Conservation (phyloP, 2,888 invertebrate genomes). For the Epiblema foenella region DNA sequence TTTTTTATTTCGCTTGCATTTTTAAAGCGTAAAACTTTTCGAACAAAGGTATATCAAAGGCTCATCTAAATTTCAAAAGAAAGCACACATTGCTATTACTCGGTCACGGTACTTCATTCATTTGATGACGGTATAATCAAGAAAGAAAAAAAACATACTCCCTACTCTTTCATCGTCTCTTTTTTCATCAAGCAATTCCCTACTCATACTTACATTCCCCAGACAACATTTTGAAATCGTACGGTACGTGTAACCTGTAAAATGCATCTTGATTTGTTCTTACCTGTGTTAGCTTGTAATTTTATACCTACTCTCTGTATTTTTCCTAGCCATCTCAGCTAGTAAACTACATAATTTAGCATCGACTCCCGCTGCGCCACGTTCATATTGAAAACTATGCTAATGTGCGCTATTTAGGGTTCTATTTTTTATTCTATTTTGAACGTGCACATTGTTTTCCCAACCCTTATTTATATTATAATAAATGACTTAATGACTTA, state of each 20-base stretch:
- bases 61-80: too few relatives aligned
- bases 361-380: constrained; percentile 25
- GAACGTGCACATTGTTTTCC: background rate
- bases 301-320: constrained; percentile 38
- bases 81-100: too few relatives aligned
- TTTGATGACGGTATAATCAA: too few relatives aligned
- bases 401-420: background rate
- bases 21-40: too few relatives aligned
- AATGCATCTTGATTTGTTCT: background rate
- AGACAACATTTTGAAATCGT: background rate
- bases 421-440: constrained; percentile 10
- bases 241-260: background rate
- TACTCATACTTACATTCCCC: too few relatives aligned
- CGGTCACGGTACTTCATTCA: too few relatives aligned
- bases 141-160: too few relatives aligned
- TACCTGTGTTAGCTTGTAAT: background rate
- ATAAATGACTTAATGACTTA: background rate
- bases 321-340: constrained; percentile 19
- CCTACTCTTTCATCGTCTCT: too few relatives aligned
- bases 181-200: background rate
- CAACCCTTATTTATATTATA: background rate
- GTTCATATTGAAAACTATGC: constrained; percentile 1
- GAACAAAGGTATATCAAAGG: too few relatives aligned
- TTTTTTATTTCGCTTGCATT: too few relatives aligned
- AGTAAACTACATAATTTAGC: constrained; percentile 56